phyloP scores from a whole-genome alignment of 2,113 vertebrate species.

The Reinhardtius hippoglossoides region DNA sequence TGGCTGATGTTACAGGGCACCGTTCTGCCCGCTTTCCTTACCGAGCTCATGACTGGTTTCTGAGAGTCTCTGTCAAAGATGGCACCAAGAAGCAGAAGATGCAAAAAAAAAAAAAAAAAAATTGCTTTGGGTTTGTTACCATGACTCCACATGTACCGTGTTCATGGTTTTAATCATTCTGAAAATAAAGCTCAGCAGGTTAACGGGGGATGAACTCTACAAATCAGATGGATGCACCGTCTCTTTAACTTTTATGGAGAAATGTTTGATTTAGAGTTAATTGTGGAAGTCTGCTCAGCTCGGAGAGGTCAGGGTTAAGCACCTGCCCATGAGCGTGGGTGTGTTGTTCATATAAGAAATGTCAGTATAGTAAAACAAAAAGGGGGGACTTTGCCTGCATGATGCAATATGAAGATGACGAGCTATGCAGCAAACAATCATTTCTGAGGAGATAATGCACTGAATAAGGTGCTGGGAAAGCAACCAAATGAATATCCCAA shows the following conservation, averaged over 20 bases:
- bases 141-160: neutral
- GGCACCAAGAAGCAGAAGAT: slow-evolving; percentile 22
- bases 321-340: neutral
- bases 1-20: slow-evolving; percentile 47
- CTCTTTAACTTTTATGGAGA: neutral
- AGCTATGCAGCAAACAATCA: slow-evolving; percentile 9
- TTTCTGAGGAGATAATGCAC: slow-evolving; percentile 40
- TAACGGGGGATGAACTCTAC: slow-evolving; percentile 27
- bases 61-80: slow-evolving; percentile 45
- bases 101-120: neutral
- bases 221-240: neutral
- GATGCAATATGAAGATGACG: slow-evolving; percentile 27
- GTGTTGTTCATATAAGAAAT: neutral
- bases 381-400: slow-evolving; percentile 8
- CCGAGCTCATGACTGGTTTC: slow-evolving; percentile 25
- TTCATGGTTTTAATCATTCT: neutral
- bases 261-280: neutral
- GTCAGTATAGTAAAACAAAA: neutral
- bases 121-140: neutral
- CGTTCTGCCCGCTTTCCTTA: slow-evolving; percentile 18
- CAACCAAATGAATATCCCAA: slow-evolving; percentile 31
- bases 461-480: slow-evolving; percentile 36
- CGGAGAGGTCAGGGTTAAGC: neutral
- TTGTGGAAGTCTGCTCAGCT: neutral
- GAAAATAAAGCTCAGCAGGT: slow-evolving; percentile 1